phyloP scores from a whole-genome alignment of 1,140 invertebrate genomes.

The Drosophila auraria region DNA sequence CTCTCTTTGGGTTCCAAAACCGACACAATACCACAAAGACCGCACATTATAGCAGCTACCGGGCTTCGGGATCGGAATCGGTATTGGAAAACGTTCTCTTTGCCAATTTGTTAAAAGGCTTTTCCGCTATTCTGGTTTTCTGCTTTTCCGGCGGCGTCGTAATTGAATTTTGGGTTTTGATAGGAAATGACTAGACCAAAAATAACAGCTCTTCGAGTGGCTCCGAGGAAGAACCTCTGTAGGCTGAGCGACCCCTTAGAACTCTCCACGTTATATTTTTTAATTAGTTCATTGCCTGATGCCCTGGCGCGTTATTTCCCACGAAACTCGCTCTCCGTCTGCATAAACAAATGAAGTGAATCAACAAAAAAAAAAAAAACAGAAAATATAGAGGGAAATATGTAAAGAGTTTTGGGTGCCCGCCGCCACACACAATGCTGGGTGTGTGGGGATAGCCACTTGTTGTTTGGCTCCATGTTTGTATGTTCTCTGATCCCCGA shows the following conservation, averaged over 20 bases:
- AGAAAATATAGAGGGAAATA: conserved; percentile 26
- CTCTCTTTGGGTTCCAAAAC: neutral
- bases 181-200: conserved; percentile 77
- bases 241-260: conserved; percentile 13
- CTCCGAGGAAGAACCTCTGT: conserved; percentile 27
- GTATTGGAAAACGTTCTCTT: conserved; percentile 22
- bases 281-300: conserved; percentile 78
- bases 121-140: conserved; percentile 54
- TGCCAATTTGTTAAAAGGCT: conserved; percentile 71
- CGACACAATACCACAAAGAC: conserved; percentile 24
- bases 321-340: conserved; percentile 56
- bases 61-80: conserved; percentile 33
- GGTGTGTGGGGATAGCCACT: conserved; percentile 47
- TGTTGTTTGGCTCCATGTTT: conserved; percentile 40
- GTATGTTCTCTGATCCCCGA: conserved; percentile 28
- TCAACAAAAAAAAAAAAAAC: conserved; percentile 47
- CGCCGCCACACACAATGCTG: conserved; percentile 36
- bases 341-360: conserved; percentile 79
- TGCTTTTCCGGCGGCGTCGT: conserved; percentile 36
- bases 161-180: conserved; percentile 57
- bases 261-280: conserved; percentile 43
- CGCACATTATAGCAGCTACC: conserved; percentile 25
- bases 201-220: conserved; percentile 44
- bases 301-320: conserved; percentile 70
- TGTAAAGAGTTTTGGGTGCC: conserved; percentile 30